Conservation (phyloP, 2,113 vertebrate genomes). For the Melanocharis versteri region DNA sequence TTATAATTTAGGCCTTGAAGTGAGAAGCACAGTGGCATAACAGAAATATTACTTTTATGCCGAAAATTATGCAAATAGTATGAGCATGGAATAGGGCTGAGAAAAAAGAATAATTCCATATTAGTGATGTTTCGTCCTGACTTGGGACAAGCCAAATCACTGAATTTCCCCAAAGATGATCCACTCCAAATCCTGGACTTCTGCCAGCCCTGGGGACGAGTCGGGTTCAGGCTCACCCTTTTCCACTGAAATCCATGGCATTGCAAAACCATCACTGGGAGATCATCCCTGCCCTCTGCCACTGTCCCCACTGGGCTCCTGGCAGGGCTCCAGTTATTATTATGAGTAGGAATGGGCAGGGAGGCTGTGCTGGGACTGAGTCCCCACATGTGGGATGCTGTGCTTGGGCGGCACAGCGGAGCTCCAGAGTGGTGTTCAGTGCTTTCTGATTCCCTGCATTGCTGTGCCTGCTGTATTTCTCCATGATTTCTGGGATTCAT, state of each 20-base stretch:
- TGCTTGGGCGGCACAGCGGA: rapidly evolving
- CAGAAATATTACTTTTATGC: not conserved
- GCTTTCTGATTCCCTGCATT: not conserved
- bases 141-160: not conserved
- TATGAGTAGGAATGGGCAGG: not conserved
- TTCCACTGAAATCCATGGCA: not conserved
- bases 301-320: not conserved
- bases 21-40: not conserved
- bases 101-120: not conserved
- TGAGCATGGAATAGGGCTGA: not conserved
- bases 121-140: not conserved
- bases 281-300: not conserved
- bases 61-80: not conserved
- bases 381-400: not conserved
- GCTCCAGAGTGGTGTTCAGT: not conserved
- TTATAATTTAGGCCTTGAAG: not conserved
- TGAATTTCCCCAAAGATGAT: not conserved
- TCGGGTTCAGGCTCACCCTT: not conserved
- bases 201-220: not conserved
- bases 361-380: not conserved
- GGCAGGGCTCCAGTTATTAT: not conserved
- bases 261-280: not conserved
- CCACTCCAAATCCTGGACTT: not conserved
- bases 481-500: rapidly evolving
- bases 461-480: not conserved